These are phyloP conservation scores for Micrasema minimum DNA, from an alignment of 1,140 invertebrate genomes.

Conservation along the genomic window DNA sequence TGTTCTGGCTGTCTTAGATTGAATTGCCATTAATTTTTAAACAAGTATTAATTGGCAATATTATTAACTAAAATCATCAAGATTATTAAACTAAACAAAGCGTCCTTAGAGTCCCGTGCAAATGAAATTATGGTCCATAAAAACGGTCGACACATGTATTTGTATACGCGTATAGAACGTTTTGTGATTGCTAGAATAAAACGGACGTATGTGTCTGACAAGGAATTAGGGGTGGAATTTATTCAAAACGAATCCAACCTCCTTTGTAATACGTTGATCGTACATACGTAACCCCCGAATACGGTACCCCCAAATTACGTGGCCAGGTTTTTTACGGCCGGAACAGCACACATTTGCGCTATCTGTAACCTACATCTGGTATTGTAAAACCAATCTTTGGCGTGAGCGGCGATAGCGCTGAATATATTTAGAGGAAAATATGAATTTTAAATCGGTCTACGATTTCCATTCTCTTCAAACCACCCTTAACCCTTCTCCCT, in stretches of 20 bases:
- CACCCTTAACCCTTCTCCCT: too few relatives aligned
- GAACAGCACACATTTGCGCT: conserved; percentile 22
- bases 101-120: too few relatives aligned
- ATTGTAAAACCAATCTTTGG: conserved; percentile 24
- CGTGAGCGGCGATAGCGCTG: conserved; percentile 30
- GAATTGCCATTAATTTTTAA: too few relatives aligned
- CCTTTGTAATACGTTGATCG: conserved; percentile 29
- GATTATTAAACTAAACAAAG: too few relatives aligned
- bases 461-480: conserved; percentile 29
- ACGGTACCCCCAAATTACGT: conserved; percentile 11
- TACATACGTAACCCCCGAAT: too few relatives aligned
- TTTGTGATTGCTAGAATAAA: conserved; percentile 14
- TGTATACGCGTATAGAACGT: conserved; percentile 5
- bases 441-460: conserved; percentile 29
- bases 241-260: conserved; percentile 32
- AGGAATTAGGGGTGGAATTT: conserved; percentile 29
- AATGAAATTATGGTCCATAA: too few relatives aligned
- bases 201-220: conserved; percentile 20
- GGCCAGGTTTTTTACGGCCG: conserved; percentile 27
- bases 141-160: too few relatives aligned
- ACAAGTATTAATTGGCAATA: too few relatives aligned
- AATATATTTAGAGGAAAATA: conserved; percentile 22
- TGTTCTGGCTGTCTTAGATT: too few relatives aligned
- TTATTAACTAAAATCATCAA: too few relatives aligned
- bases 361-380: conserved; percentile 22